Percentiles rank a stretch among this genome's conserved stretches.
Evolutionary conservation across 92 coral and sea anemone species (phyloP).

Genomic region (Siderastrea siderea): DNA sequence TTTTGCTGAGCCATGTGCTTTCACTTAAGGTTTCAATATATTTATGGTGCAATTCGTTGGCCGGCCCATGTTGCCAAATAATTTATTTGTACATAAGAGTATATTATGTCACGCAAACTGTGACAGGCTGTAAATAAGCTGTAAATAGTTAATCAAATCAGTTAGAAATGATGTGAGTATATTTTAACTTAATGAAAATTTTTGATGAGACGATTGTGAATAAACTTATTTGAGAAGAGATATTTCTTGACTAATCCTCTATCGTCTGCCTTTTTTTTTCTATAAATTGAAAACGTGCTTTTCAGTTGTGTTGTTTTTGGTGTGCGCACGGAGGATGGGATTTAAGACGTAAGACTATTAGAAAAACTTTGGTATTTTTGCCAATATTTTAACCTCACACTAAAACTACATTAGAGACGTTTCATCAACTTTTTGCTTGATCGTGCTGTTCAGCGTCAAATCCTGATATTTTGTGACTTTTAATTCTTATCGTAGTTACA

Average conservation of each 20-base stretch:
- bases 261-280: no score
- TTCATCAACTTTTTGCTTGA: not conserved
- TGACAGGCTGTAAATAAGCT: slow-evolving; percentile 11
- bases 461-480: not conserved
- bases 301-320: no score
- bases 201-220: not conserved
- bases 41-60: slow-evolving; percentile 10
- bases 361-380: not conserved
- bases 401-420: no score
- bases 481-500: not conserved
- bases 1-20: not conserved
- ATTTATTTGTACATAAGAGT: slow-evolving; percentile 3
- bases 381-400: no score
- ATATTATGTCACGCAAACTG: slow-evolving; percentile 12
- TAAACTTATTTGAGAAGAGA: slow-evolving; percentile 1
- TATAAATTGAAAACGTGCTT: not conserved
- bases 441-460: not conserved
- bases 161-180: not conserved
- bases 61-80: not conserved
- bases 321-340: not conserved
- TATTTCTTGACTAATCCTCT: not conserved
- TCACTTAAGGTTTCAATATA: not conserved
- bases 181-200: not conserved
- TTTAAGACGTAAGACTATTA: no score
- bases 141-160: not conserved